Conservation (phyloP, 2,113 vertebrate genomes). For the Arizona elegans region DNA sequence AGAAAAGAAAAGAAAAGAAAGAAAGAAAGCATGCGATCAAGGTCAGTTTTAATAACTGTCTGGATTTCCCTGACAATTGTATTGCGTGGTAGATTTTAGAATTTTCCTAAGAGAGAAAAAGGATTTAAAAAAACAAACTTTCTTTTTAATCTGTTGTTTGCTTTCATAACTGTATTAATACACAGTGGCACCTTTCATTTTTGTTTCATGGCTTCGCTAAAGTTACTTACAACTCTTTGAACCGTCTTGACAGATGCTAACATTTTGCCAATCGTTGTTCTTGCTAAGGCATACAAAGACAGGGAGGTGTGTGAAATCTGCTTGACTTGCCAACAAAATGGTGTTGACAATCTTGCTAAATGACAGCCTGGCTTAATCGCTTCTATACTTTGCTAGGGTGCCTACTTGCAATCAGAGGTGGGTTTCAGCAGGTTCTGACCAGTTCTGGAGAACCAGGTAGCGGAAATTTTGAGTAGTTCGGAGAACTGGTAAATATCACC, state of each 20-base stretch:
- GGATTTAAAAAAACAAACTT: background rate
- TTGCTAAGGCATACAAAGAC: slow-evolving; percentile 63
- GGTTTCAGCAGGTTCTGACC: too few relatives aligned
- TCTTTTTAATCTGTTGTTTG: slow-evolving; percentile 57
- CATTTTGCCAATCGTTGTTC: slow-evolving; percentile 67
- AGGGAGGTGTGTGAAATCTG: slow-evolving; percentile 45
- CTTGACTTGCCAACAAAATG: slow-evolving; percentile 69
- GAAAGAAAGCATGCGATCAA: slow-evolving; percentile 77
- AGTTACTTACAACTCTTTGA: slow-evolving; percentile 74
- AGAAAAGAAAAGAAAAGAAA: slow-evolving; percentile 70
- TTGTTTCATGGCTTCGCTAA: slow-evolving; percentile 70
- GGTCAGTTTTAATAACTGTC: slow-evolving; percentile 81
- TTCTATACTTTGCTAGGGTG: slow-evolving; percentile 45
- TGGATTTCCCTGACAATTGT: slow-evolving; percentile 67
- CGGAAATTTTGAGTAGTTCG: too few relatives aligned
- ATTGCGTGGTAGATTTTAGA: slow-evolving; percentile 63
- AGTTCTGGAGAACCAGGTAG: too few relatives aligned
- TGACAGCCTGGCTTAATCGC: slow-evolving; percentile 60
- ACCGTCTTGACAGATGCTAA: slow-evolving; percentile 74
- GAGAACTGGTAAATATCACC: too few relatives aligned
- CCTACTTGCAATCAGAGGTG: slow-evolving; percentile 22
- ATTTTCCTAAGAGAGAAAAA: slow-evolving; percentile 51
- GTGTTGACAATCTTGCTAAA: slow-evolving; percentile 75
- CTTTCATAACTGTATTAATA: slow-evolving; percentile 65
- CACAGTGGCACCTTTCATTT: slow-evolving; percentile 65